Evolutionary conservation across 1,140 invertebrate species (phyloP), one percentile per base, ranked within the genome.

Genomic region (Drosophila suzukii): DNA sequence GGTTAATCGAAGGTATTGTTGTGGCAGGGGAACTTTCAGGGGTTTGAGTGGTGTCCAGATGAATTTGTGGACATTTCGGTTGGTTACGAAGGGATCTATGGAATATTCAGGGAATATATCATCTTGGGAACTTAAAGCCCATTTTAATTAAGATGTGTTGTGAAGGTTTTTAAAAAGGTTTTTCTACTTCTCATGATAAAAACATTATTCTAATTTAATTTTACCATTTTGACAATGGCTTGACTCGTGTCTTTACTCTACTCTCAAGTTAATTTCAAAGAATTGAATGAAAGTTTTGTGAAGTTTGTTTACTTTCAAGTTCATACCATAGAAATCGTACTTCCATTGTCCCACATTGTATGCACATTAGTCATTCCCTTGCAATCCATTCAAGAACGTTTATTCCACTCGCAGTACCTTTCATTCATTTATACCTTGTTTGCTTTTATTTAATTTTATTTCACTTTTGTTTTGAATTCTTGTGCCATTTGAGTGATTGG

Each of bases 1-100:
- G 65, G 44, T 70, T 71, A 50, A 58, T 71, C 67, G 50, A 71
- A 46, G 51, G 51, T 5, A 34, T 70, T 5, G 17, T 32, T n/a
- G 7, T n/a, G 36, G 20, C 1, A 3, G 6, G 3, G 17, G 24
- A 2, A 24, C 36, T 6, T 39, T 12, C 0, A 11, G 27, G 20
- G 39, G 12, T 12, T 1, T n/a, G 47, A 43, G 43, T 32, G 10
- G 36, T 34, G 38, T 24, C 17, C 43, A 24, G 15, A 49, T 49
- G 12, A n/a, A 46, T 30, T 62, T 46, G 11, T 4, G 8, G 11
- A 5, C 11, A 0, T 43, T n/a, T 43, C 3, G 39, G 6, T n/a
- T 0, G 39, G 8, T 8, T 8, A 15, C 10, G n/a, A 41, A 3
- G 7, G 3, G 6, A 7, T 0, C n/a, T 8, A 4, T 17, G 8